Base-by-base conservation (phyloP, 2,888 invertebrate species). In the Leptarthrus brevirostris region DNA sequence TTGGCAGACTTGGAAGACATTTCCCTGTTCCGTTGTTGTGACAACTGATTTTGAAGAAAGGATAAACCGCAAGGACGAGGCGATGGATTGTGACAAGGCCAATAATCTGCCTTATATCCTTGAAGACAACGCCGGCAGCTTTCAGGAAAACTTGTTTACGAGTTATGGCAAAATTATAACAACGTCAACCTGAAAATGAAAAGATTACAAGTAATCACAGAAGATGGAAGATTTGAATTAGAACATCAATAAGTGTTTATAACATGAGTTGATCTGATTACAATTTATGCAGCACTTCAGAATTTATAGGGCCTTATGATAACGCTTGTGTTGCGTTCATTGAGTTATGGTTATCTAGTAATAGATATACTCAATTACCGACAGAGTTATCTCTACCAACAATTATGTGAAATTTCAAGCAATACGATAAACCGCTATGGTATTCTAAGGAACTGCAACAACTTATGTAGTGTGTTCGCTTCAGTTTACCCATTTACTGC, bases 1-100 rank as follows among this genome's bases (percentile, higher is more conserved):
- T 69, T 34, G 69, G 30, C 34, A 69, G 69, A 52, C 52, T 69
- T 52, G 30, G 52, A 52, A 69, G 52, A 69, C 44, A 30, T 52
- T 69, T 69, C 14, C 22, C 52, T 69, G 10, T 5, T 5, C 14
- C 8, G 52, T 44, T 69, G 69, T 69, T 52, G 49, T 30, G 30
- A 52, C 69, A 69, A 52, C 44, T 22, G 22, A 64, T 64, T 64
- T 47, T 5, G n/a, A 8, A 14, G 64, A n/a, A 16, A 0, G 47
- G 26, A 47, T 44, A 64, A 64, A 40, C 3, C 12, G 8, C 4
- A 64, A 44, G 64, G 44, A 14, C 36, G 12, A 3, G 26, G 20
- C 22, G 20, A 36, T 22, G 47, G 22, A 2, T 64, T 36, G 64
- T 64, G 64, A 64, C 24, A 24, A 44, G 24, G 16, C 40, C 64